These are phyloP conservation scores for Hyposoter dolosus DNA, from an alignment of 2,888 invertebrate genomes.

Conservation along the genomic window DNA sequence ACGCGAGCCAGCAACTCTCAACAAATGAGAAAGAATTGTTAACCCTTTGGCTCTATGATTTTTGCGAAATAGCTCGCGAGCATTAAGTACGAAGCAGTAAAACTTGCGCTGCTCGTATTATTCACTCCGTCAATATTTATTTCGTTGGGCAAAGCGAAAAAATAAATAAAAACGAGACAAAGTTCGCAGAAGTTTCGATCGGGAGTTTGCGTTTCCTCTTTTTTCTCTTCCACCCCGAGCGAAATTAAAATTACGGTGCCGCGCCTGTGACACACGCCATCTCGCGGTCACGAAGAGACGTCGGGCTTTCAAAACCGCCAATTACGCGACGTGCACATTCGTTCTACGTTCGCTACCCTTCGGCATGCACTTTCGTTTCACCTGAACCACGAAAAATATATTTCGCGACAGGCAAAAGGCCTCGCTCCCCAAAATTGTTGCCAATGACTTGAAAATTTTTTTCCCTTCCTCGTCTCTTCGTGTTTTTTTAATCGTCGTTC, in stretches of 20 bases:
- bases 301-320: conserved; percentile 38
- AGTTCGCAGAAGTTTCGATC: conserved; percentile 14
- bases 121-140: conserved; percentile 2
- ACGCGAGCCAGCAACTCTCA: not conserved
- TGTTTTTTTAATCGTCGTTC: not conserved
- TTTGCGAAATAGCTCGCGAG: not conserved
- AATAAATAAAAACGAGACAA: not conserved
- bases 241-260: conserved; percentile 61
- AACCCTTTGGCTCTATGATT: not conserved
- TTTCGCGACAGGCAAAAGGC: conserved; percentile 32
- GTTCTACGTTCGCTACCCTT: conserved; percentile 27
- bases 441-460: conserved; percentile 13
- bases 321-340: conserved; percentile 36
- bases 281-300: conserved; percentile 45
- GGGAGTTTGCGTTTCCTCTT: conserved; percentile 1
- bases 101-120: not conserved
- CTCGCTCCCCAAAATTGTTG: conserved; percentile 22
- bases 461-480: not conserved
- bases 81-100: not conserved
- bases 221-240: conserved; percentile 29
- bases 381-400: conserved; percentile 1
- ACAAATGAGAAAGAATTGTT: not conserved
- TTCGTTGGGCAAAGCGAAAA: not conserved
- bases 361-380: conserved; percentile 2
- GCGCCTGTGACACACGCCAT: conserved; percentile 55